Evolutionary conservation across 2,797 vertebrate species (phyloP).

Genomic region (Hephaestus fuliginosus): DNA sequence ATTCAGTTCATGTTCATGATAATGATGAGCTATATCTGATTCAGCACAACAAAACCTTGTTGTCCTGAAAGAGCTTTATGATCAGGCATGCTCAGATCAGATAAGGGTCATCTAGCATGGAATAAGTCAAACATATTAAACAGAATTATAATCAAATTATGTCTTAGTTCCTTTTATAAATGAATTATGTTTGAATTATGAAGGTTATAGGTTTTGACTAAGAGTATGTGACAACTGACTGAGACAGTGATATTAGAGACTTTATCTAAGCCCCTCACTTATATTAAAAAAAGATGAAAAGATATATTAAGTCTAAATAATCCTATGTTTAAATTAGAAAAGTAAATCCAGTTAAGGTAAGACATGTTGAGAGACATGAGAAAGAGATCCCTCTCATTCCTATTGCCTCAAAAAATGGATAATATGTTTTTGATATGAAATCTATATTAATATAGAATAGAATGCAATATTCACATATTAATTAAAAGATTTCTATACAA

Average conservation of each 20-base stretch:
- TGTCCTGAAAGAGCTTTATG: neutral
- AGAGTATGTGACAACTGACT: neutral
- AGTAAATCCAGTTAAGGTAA: neutral
- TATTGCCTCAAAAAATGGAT: too few relatives aligned
- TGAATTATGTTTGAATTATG: neutral
- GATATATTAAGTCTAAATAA: neutral
- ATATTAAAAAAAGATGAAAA: neutral
- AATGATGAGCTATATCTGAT: conserved; percentile 22
- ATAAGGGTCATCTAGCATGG: neutral
- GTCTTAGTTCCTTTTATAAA: neutral
- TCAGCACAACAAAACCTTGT: neutral
- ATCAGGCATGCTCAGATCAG: neutral
- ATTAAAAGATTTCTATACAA: too few relatives aligned
- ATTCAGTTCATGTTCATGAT: neutral
- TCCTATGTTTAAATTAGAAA: neutral
- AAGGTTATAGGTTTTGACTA: neutral
- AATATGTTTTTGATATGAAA: too few relatives aligned
- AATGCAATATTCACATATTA: too few relatives aligned
- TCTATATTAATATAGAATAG: too few relatives aligned
- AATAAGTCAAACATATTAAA: neutral
- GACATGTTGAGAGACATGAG: too few relatives aligned
- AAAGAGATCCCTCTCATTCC: neutral
- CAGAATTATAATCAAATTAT: neutral
- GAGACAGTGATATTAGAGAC: neutral
- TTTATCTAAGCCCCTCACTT: neutral